Base-by-base conservation (phyloP, 64 coral and sea anemone genomes). In the Stichodactyla helianthus region DNA sequence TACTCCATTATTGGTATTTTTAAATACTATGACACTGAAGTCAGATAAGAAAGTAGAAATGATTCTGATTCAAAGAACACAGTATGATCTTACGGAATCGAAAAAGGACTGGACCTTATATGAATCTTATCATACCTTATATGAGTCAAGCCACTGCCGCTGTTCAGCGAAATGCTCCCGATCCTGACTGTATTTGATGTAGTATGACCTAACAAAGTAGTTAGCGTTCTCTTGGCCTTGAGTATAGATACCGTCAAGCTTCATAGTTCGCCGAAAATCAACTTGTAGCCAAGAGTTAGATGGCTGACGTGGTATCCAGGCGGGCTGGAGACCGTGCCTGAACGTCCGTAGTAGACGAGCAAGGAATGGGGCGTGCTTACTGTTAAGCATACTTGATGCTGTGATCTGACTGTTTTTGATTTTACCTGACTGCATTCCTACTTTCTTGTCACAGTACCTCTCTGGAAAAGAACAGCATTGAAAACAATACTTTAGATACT, bases 351-450 rank as follows among this genome's bases (percentile, higher is more conserved):
- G 25, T 4, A 84, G 83, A 60, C 83, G 83, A 84, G 83, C 83
- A 6, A 60, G 83, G 52, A 61, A 54, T 84, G 83, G 83, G 14
- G 53, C 83, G 83, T 31, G 26, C 6, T 60, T 35, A 4, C 15
- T 61, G 15, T 63, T 84, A 13, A 63, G 14, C 27, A 58, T 74
- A 2, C 82, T 86, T 31, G 94, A 97, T 17, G 94, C 94, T 27
- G 91, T 90, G 16, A 97, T 84, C 13, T 92, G 88, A 2, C 86
- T 82, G 25, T 93, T 86, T 77, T 97, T 97, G 18, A 97, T 83
- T 53, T 61, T 82, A 71, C 91, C 91, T 51, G 58, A 89, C 79
- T 90, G 91, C 83, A 97, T 74, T 74, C 94, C 94, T 0, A 90
- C 87, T 74, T 74, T 83, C 26, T 79, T 85, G 81, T 93, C 88